These are phyloP conservation scores for Microtus oregoni DNA, from an alignment of 2,113 vertebrate genomes.

Conservation along the genomic window DNA sequence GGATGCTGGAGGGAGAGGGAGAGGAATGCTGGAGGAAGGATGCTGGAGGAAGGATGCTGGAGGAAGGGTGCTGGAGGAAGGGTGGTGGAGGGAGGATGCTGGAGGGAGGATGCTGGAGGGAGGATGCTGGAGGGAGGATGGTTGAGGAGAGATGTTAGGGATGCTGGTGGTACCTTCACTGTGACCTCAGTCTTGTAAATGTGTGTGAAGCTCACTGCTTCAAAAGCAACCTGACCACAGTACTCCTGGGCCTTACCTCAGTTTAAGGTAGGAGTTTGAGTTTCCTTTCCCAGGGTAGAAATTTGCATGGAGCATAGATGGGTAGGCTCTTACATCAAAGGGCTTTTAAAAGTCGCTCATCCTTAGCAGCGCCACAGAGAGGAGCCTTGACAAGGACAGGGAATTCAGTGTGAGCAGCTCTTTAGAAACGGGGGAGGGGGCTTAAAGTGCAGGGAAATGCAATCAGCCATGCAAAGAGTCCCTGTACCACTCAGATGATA, in stretches of 20 bases:
- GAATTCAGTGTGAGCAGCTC: neutral
- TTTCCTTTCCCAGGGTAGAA: neutral
- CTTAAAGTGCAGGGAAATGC: neutral
- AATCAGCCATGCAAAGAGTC: neutral
- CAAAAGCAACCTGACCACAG: neutral
- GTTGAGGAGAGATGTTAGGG: too few relatives aligned
- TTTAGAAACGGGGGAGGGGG: neutral
- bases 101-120: too few relatives aligned
- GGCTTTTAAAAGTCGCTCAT: neutral
- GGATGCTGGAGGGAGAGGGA: neutral
- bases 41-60: neutral
- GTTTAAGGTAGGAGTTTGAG: neutral
- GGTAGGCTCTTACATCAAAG: neutral
- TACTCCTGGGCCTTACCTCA: neutral
- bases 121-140: too few relatives aligned
- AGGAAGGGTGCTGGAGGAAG: neutral
- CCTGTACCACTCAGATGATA: neutral
- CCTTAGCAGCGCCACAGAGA: neutral
- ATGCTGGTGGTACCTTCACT: neutral
- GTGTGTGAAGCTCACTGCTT: neutral
- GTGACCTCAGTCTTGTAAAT: neutral
- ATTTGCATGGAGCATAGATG: neutral
- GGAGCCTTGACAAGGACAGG: neutral
- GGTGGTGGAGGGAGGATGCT: too few relatives aligned
- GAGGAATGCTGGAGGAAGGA: rapidly evolving